Conservation (phyloP, 2,888 invertebrate species). For the Aplocera efformata region DNA sequence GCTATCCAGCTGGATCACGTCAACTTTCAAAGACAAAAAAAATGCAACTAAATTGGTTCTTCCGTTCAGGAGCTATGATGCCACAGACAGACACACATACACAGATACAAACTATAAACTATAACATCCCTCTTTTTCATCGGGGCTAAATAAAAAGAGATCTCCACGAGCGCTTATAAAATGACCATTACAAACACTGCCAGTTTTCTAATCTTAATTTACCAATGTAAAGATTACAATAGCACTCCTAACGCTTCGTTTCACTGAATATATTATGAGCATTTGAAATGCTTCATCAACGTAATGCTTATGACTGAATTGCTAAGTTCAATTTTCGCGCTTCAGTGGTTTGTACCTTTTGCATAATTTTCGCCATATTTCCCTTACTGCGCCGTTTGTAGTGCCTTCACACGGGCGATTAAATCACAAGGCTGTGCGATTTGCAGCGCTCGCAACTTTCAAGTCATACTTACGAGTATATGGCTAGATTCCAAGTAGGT, state of each 20-base stretch:
- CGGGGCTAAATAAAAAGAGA: too few species aligned
- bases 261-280: slow-evolving; percentile 5
- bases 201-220: not conserved
- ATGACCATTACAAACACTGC: too few species aligned
- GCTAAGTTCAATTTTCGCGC: slow-evolving; percentile 39
- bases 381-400: slow-evolving; percentile 31
- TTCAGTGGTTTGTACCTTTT: slow-evolving; percentile 42
- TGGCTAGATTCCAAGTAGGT: too few species aligned
- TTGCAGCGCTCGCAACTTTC: not conserved
- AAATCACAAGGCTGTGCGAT: too few species aligned
- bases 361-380: slow-evolving; percentile 44
- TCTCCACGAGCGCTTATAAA: too few species aligned
- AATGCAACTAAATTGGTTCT: too few species aligned
- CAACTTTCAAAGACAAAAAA: too few species aligned
- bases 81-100: too few species aligned
- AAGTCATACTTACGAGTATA: not conserved
- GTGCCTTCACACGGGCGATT: slow-evolving; percentile 27
- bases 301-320: slow-evolving; percentile 19
- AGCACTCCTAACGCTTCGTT: slow-evolving; percentile 9
- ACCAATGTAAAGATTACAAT: slow-evolving; percentile 5
- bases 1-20: too few species aligned
- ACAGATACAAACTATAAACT: too few species aligned
- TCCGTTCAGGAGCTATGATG: too few species aligned
- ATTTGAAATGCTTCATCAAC: slow-evolving; percentile 19
- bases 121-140: too few species aligned